phyloP scores from a whole-genome alignment of 1,140 invertebrate genomes.

The Meteorus sp. region DNA sequence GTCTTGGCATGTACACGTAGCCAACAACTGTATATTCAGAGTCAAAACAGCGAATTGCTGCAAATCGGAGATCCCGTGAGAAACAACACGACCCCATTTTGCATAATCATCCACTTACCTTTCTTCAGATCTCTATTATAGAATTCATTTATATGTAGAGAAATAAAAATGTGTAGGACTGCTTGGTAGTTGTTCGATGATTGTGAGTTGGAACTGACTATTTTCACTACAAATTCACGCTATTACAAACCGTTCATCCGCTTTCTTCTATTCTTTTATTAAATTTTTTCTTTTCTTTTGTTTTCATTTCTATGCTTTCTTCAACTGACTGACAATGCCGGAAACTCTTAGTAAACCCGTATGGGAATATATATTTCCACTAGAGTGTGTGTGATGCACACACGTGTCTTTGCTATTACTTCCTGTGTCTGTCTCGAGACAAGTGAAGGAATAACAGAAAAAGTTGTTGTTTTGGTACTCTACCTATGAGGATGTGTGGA shows the following conservation, averaged over 20 bases:
- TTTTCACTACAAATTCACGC: too few species aligned
- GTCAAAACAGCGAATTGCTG: constrained; percentile 16
- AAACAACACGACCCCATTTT: constrained; percentile 1
- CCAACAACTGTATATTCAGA: neutral
- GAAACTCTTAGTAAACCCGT: constrained; percentile 16
- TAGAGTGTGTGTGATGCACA: neutral
- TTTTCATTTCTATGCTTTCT: too few species aligned
- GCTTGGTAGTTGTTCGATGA: too few species aligned
- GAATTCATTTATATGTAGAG: too few species aligned
- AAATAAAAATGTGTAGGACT: constrained; percentile 1
- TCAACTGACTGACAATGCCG: constrained; percentile 20
- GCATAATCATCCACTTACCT: constrained; percentile 22
- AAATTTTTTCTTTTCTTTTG: neutral
- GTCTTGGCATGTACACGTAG: neutral
- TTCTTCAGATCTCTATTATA: constrained; percentile 17
- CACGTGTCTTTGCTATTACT: too few species aligned
- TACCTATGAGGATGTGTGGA: too few species aligned
- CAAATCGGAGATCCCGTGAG: constrained; percentile 19
- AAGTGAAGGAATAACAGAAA: too few species aligned
- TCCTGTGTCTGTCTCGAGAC: too few species aligned
- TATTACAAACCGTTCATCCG: too few species aligned
- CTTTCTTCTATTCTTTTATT: neutral
- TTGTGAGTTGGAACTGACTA: too few species aligned
- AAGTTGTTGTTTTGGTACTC: too few species aligned
- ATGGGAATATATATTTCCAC: constrained; percentile 1